Evolutionary conservation across 2,888 invertebrate genomes (phyloP).

Genomic region (Caenorhabditis sp.): DNA sequence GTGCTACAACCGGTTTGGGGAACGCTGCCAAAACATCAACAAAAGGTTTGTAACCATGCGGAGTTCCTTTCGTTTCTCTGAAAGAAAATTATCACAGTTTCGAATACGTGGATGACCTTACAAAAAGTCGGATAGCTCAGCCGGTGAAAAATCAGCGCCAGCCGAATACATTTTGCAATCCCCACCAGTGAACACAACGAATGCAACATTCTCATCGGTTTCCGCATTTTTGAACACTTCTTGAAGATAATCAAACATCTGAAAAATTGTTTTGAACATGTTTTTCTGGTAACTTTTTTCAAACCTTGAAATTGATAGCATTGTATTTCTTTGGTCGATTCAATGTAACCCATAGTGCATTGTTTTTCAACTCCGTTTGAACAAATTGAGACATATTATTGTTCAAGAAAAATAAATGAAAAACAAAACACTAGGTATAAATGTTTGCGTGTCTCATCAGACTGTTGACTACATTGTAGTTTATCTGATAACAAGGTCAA

Average conservation of each 20-base stretch:
- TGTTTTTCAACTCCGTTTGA: constrained; percentile 1
- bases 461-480: neutral
- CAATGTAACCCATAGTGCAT: constrained; percentile 54
- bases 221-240: constrained; percentile 79
- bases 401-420: neutral
- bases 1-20: constrained; percentile 84
- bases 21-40: constrained; percentile 82
- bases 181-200: constrained; percentile 80
- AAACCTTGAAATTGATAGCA: constrained; percentile 52
- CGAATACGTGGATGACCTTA: neutral
- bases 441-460: neutral
- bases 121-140: constrained; percentile 27
- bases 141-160: constrained; percentile 79
- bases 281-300: too few species aligned
- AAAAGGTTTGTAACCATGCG: constrained; percentile 75
- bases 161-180: constrained; percentile 82
- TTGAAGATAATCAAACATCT: constrained; percentile 79
- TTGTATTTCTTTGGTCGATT: constrained; percentile 66
- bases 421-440: neutral
- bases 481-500: neutral
- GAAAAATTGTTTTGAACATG: too few species aligned
- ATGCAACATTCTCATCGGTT: constrained; percentile 76
- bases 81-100: constrained; percentile 11
- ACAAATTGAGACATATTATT: neutral
- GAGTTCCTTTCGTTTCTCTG: constrained; percentile 12